Evolutionary conservation across 2,797 vertebrate genomes (phyloP).

Genomic region (Cossypha heuglini): DNA sequence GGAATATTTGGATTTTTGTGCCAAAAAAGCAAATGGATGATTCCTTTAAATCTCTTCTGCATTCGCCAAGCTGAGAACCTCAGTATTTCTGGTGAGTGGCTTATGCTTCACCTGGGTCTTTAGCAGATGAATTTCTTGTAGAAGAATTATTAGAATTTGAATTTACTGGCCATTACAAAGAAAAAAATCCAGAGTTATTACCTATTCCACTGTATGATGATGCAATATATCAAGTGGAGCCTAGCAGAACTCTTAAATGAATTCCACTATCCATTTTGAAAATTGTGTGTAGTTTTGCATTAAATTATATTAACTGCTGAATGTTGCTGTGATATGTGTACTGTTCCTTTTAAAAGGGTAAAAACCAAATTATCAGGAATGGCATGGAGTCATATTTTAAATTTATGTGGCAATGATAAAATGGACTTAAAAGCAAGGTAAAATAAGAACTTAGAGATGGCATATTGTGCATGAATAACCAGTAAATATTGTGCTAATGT

Average conservation of each 20-base stretch:
- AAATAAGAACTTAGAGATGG: background rate
- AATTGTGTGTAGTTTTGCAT: background rate
- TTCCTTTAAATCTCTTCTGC: background rate
- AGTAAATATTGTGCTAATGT: background rate
- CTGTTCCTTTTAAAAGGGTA: background rate
- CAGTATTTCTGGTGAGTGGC: background rate
- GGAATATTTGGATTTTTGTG: background rate
- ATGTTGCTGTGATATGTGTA: background rate
- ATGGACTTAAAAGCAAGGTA: background rate
- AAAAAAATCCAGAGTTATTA: background rate
- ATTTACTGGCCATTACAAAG: background rate
- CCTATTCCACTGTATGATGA: background rate
- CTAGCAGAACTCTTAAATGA: background rate
- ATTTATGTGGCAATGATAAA: background rate
- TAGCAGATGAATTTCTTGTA: background rate
- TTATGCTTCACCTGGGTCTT: background rate
- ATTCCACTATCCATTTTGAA: background rate
- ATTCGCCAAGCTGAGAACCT: background rate
- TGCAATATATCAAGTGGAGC: background rate
- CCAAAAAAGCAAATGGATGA: background rate
- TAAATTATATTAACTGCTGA: background rate
- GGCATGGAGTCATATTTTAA: background rate
- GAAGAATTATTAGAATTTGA: background rate
- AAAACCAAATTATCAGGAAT: background rate
- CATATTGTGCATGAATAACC: background rate